phyloP scores from a whole-genome alignment of 2,797 vertebrate species.

The Hephaestus fuliginosus region DNA sequence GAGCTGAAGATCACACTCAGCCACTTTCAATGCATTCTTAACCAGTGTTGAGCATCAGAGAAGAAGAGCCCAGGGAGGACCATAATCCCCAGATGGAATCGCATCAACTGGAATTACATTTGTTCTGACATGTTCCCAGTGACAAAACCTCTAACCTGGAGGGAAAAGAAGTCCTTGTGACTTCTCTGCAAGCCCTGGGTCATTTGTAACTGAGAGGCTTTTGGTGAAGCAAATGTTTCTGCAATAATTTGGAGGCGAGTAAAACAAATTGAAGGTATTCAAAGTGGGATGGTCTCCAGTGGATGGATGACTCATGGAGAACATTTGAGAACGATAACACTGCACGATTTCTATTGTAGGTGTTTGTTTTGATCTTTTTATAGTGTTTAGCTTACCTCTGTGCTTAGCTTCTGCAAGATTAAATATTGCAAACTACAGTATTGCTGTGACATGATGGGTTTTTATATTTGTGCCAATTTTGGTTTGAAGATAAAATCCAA shows the following conservation, averaged over 20 bases:
- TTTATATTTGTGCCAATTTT: conserved; percentile 12
- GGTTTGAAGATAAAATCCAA: conserved; percentile 18
- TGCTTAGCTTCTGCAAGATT: not conserved
- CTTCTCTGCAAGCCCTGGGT: not conserved
- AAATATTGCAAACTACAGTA: not conserved
- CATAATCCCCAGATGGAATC: conserved; percentile 19
- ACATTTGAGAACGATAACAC: conserved; percentile 18
- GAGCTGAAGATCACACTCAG: conserved; percentile 1
- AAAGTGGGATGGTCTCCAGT: conserved; percentile 33
- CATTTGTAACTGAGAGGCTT: not conserved
- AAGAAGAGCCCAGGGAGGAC: conserved; percentile 13
- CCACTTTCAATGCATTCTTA: conserved; percentile 25
- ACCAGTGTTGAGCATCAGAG: conserved; percentile 1
- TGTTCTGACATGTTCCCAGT: conserved; percentile 3
- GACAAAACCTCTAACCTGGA: conserved; percentile 18
- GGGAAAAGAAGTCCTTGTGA: conserved; percentile 12
- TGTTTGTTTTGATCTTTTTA: conserved; percentile 28
- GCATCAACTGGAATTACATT: conserved; percentile 28
- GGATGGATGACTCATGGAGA: conserved; percentile 26
- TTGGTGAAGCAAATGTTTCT: conserved; percentile 9
- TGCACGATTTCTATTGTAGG: conserved; percentile 18
- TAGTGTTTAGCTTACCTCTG: conserved; percentile 7
- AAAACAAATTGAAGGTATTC: conserved; percentile 24
- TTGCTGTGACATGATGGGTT: conserved; percentile 33
- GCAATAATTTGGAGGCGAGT: not conserved